A percentile compares a stretch with the other conserved stretches of the same genome.
Conservation (phyloP, 2,113 vertebrate species). For the Chloebia gouldiae region DNA sequence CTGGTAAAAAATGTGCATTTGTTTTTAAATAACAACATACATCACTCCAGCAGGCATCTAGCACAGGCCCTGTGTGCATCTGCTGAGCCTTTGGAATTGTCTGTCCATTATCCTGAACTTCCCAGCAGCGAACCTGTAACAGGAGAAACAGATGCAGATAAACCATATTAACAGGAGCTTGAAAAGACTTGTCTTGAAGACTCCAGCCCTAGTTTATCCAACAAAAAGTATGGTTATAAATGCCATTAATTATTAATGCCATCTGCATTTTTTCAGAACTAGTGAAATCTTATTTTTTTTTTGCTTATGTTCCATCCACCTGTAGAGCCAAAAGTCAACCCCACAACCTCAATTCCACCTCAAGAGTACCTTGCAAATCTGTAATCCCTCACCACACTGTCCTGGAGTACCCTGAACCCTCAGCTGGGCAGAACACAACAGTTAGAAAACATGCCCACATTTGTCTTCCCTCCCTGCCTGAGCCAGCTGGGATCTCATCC, state of each 20-base stretch:
- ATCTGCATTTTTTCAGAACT: no score
- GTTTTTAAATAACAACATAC: constrained; percentile 69
- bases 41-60: constrained; percentile 96
- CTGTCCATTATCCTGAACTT: constrained; percentile 97
- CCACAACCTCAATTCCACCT: neutral
- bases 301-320: neutral
- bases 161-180: neutral
- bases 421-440: neutral
- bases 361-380: accelerated
- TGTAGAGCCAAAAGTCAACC: neutral
- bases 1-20: neutral
- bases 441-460: neutral
- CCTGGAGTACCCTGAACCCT: neutral
- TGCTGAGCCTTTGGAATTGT: constrained; percentile 99
- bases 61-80: constrained; percentile 95
- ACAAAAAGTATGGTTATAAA: accelerated
- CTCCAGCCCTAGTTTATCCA: neutral
- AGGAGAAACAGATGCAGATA: neutral
- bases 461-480: neutral
- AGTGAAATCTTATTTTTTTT: neutral
- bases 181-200: neutral
- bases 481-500: neutral
- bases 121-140: constrained; percentile 95
- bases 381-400: neutral
- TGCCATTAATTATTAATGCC: no score